Base-by-base conservation (phyloP, 2,888 invertebrate genomes). In the Branchipolynoe longqiensis region DNA sequence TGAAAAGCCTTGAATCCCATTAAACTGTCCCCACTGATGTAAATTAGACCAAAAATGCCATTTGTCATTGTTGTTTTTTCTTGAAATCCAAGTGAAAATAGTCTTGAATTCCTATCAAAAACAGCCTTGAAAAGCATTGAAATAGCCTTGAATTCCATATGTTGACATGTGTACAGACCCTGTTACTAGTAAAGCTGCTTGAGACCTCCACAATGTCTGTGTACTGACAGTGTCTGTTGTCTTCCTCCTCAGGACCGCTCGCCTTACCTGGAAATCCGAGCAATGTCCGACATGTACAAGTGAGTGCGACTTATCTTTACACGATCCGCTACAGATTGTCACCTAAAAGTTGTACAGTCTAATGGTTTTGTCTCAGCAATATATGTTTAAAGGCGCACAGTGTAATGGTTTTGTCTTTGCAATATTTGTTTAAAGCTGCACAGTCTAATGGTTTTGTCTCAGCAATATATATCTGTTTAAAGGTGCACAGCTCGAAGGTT, bases 281-380 rank as follows among this genome's bases (percentile, higher is more conserved):
- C 69, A 36, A 69, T 69, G 69, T 33, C 69, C 12, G 69, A 69
- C 38, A 69, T 69, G 69, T 69, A 69, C 69, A 69, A 69, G 69
- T 69, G 18, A 69, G 69, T 69, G 22, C 38, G 18, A 18, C 8
- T 12, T 48, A 8, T 18, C 48, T 48, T 18, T 48, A 18, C 8
- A 18, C 8, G 48, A 48, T 12, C 18, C 48, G 48, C 18, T 48
- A 48, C 48, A 48, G 48, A 48, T 48, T 18, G 18, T 8, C 8
- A 48, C 48, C 48, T 48, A 8, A 12, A 18, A 18, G 48, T 48
- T 48, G 48, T 8, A 12, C 8, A 18, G 8, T 48, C 48, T 12
- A 12, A 48, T 48, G 48, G 8, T 12, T 18, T 18, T 48, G 18
- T 48, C 48, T 48, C 8, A 48, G 48, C n/a, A n/a, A n/a, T 48